These are phyloP conservation scores for Spilarctia lutea DNA, from an alignment of 2,888 invertebrate species.

Conservation along the genomic window DNA sequence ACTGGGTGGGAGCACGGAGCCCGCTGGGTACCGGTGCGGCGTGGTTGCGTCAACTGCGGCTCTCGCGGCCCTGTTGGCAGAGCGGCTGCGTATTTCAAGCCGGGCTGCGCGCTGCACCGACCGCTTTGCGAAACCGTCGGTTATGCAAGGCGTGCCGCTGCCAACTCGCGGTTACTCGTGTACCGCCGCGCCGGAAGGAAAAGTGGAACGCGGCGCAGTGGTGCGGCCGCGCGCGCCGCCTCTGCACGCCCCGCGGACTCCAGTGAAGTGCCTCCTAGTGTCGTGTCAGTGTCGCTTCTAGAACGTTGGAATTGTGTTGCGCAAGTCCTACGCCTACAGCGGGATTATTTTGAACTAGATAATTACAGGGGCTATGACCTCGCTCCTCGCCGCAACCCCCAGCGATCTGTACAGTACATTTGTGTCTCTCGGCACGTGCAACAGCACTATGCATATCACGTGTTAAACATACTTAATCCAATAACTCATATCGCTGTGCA, in stretches of 20 bases:
- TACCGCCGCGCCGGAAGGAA: constrained; percentile 86
- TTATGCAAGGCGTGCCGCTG: constrained; percentile 86
- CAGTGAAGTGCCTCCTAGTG: constrained; percentile 82
- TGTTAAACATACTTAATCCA: constrained; percentile 60
- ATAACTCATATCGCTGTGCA: constrained; percentile 59
- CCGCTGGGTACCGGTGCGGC: constrained; percentile 45
- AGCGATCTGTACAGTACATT: constrained; percentile 51
- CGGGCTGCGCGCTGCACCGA: constrained; percentile 79
- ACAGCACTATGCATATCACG: constrained; percentile 62
- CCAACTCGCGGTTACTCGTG: constrained; percentile 81
- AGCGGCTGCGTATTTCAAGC: constrained; percentile 83
- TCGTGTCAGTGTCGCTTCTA: constrained; percentile 85
- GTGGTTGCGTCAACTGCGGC: constrained; percentile 72
- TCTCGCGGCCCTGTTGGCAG: constrained; percentile 74
- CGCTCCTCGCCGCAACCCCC: constrained; percentile 62
- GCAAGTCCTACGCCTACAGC: constrained; percentile 82
- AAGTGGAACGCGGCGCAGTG: constrained; percentile 86
- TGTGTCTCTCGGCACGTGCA: constrained; percentile 62
- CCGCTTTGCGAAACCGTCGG: constrained; percentile 85
- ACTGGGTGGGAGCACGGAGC: constrained; percentile 49
- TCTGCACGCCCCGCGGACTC: constrained; percentile 78
- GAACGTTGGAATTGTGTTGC: constrained; percentile 83
- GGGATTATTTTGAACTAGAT: constrained; percentile 84
- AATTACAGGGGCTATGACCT: constrained; percentile 69
- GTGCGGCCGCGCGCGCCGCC: constrained; percentile 82